These are phyloP conservation scores for Hiodon alosoides DNA, from an alignment of 2,113 vertebrate species.

Conservation along the genomic window DNA sequence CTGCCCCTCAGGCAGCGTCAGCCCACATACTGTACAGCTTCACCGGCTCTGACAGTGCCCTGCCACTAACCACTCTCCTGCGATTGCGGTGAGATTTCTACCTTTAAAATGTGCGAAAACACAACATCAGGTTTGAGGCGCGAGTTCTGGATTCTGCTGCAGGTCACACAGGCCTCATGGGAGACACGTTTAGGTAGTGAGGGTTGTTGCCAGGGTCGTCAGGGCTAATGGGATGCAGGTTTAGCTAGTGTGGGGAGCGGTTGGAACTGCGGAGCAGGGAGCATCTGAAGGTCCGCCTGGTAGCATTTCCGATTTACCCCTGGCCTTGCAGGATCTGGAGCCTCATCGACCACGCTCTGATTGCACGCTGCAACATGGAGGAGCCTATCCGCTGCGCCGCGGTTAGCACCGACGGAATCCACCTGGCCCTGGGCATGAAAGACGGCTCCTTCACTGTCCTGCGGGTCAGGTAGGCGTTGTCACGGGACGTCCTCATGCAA, in stretches of 20 bases:
- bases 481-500: background rate
- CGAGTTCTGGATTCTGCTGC: background rate
- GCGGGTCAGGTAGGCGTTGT: constrained; percentile 76
- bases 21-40: background rate
- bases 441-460: constrained; percentile 96
- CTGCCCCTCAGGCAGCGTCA: too few relatives aligned
- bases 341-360: constrained; percentile 91
- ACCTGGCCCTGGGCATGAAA: constrained; percentile 95
- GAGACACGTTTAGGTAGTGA: background rate
- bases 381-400: constrained; percentile 93
- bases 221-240: background rate
- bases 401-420: constrained; percentile 89
- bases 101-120: background rate
- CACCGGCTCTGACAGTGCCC: background rate
- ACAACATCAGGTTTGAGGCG: background rate
- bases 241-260: background rate
- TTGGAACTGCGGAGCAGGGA: too few relatives aligned
- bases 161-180: background rate
- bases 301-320: background rate
- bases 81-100: background rate
- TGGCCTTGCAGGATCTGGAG: constrained; percentile 84
- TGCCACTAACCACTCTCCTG: background rate
- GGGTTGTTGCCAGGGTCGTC: background rate
- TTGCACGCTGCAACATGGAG: constrained; percentile 97
- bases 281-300: too few relatives aligned